Evolutionary conservation across 2,888 invertebrate species (phyloP), one percentile per base, ranked within the genome.

Genomic region (Ommatoiulus sabulosus): DNA sequence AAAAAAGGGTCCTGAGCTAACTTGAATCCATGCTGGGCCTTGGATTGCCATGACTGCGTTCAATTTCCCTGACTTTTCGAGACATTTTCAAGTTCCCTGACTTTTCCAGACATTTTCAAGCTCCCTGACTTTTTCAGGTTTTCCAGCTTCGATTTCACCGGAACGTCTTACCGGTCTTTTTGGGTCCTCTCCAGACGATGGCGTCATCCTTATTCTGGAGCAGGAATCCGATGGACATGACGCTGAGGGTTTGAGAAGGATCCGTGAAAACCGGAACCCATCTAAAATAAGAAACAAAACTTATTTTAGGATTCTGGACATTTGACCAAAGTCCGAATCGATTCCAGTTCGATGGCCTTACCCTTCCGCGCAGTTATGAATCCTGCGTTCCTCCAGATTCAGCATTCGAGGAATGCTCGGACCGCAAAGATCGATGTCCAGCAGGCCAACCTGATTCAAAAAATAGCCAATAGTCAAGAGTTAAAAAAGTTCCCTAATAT

Each of bases 201-300:
- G 98, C 97, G 92, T 97, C 97, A 92, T 97, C 96, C 90, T 96
- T 94, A 91, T 95, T 95, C 91, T 95, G 95, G 4, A 99, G 93
- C 46, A 99, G 93, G 92, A 99, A 99, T 3, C 97, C 98, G 91
- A 99, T 98, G 0, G 99, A 99, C 97, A 99, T 98, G 0, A 99
- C 97, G 0, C 96, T 96, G 35, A 99, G 93, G 87, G 94, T 95
- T 93, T 98, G 96, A 87, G 96, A 95, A 0, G 94, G 92, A 92
- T 97, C 97, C 15, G 96, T 94, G 92, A 96, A 98, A 0, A 99
- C 97, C 24, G 99, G 99, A 35, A 98, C 95, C 99, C 99, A 99
- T 80, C 95, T 95, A 91, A 4, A 72, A n/a, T 72, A 24, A 4
- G 52, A n/a, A n/a, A n/a, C n/a, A n/a, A n/a, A n/a, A n/a, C n/a